A percentile compares a stretch with the other conserved stretches of the same genome.
Conservation (phyloP, 1,140 invertebrate species). For the Lasioglossum baleicum region DNA sequence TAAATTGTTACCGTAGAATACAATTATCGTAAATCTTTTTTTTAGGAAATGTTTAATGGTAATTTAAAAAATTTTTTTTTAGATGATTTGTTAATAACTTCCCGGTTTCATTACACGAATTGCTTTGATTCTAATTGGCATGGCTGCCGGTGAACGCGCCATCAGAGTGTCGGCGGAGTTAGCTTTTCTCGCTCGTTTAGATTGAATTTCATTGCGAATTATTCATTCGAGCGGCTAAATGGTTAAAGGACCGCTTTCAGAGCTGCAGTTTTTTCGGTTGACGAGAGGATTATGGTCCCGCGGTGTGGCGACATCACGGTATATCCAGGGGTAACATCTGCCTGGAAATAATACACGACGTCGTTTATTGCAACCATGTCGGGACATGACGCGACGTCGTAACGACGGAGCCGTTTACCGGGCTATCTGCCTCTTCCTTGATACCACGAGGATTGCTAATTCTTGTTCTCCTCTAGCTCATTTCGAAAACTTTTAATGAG, state of each 20-base stretch:
- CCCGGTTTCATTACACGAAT: too few relatives aligned
- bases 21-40: too few relatives aligned
- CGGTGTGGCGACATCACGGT: neutral
- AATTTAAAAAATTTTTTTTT: too few relatives aligned
- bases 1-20: too few relatives aligned
- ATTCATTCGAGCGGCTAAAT: neutral
- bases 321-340: neutral
- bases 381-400: constrained; percentile 1
- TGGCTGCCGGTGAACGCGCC: too few relatives aligned
- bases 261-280: neutral
- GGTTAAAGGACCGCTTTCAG: neutral
- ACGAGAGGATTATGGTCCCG: neutral
- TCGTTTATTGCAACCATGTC: constrained; percentile 21
- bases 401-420: constrained; percentile 8
- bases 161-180: too few relatives aligned
- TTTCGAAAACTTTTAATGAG: constrained; percentile 32
- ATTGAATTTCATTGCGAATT: neutral
- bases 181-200: too few relatives aligned
- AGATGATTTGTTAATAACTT: too few relatives aligned
- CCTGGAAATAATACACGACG: constrained; percentile 14
- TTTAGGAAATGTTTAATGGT: too few relatives aligned
- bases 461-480: neutral
- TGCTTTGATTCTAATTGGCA: too few relatives aligned
- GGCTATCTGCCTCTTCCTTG: neutral
- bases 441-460: constrained; percentile 12